These are phyloP conservation scores for Synanthedon myopaeformis DNA, from an alignment of 2,888 invertebrate genomes.

Conservation along the genomic window DNA sequence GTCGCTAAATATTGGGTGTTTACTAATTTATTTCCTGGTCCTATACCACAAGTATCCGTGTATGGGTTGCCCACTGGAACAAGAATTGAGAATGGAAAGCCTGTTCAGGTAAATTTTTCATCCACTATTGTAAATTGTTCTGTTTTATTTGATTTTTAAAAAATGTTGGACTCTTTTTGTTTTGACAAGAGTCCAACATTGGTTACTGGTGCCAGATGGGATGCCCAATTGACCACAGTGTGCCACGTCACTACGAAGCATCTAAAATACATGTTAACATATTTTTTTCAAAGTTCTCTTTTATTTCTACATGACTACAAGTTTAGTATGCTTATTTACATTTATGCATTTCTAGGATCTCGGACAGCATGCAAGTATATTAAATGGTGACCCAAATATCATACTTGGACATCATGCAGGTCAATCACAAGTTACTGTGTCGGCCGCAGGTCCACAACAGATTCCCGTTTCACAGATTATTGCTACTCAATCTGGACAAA, in stretches of 20 bases:
- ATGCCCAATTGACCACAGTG: too few species aligned
- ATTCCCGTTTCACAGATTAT: slow-evolving; percentile 63
- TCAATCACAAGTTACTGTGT: slow-evolving; percentile 53
- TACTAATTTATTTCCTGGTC: slow-evolving; percentile 82
- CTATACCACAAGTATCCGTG: slow-evolving; percentile 80
- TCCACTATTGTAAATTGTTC: not conserved
- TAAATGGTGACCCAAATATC: slow-evolving; percentile 64
- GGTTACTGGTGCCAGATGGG: not conserved
- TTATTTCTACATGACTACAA: not conserved
- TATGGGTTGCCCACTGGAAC: slow-evolving; percentile 74
- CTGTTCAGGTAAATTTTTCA: slow-evolving; percentile 61
- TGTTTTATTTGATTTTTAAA: not conserved
- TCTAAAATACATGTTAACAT: not conserved
- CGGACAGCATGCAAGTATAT: slow-evolving; percentile 56
- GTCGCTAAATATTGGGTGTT: slow-evolving; percentile 88
- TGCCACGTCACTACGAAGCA: too few species aligned
- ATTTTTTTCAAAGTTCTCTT: not conserved
- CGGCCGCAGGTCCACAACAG: slow-evolving; percentile 48
- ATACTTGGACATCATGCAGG: slow-evolving; percentile 71
- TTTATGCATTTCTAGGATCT: slow-evolving; percentile 43
- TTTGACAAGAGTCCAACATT: not conserved
- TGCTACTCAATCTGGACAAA: slow-evolving; percentile 53
- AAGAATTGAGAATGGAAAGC: slow-evolving; percentile 73
- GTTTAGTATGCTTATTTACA: not conserved
- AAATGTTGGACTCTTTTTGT: too few species aligned